Base-by-base conservation (phyloP, 1,140 invertebrate species). In the Drosophila micromelanica region DNA sequence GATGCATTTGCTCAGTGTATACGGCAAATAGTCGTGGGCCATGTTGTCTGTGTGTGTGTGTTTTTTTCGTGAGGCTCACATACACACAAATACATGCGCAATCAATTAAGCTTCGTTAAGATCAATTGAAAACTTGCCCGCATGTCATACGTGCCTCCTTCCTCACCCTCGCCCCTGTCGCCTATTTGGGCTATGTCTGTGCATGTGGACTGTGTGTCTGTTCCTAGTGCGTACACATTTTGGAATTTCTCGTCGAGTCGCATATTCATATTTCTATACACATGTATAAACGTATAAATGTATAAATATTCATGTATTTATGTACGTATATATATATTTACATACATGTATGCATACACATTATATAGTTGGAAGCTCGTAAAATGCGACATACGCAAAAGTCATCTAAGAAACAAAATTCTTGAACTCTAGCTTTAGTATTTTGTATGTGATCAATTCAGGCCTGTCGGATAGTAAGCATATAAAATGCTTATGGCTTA, bases 71-170 rank as follows among this genome's bases (percentile, higher is more conserved):
- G 54, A 59, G 15, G 69, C 65, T 76, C 68, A 84, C 60, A 89
- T 46, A 80, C 59, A 64, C 61, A 91, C 89, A 45, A 77, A 80
- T 73, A 92, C 89, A 75, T 38, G 4, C 32, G 51, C 74, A 78
- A 63, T 56, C 87, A 91, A 91, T 91, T 91, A 91, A 91, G 90
- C 84, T 91, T 91, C 90, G 77, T 91, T 91, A 90, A 91, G 85
- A 90, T 90, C 87, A 91, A 91, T 91, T 91, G 89, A 91, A 76
- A 79, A 89, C 81, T 80, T 89, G 69, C 89, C 91, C 82, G 89
- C 91, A 92, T 92, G 84, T 86, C 87, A 82, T 63, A 55, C 20
- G 17, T 37, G 42, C 42, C 48, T 12, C 52, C 63, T 11, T 20
- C 46, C 43, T 11, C 48, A 20, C 64, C 42, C 30, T 45, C 23